Base-by-base conservation (phyloP, 2,888 invertebrate species). In the Lochmaea capreae region DNA sequence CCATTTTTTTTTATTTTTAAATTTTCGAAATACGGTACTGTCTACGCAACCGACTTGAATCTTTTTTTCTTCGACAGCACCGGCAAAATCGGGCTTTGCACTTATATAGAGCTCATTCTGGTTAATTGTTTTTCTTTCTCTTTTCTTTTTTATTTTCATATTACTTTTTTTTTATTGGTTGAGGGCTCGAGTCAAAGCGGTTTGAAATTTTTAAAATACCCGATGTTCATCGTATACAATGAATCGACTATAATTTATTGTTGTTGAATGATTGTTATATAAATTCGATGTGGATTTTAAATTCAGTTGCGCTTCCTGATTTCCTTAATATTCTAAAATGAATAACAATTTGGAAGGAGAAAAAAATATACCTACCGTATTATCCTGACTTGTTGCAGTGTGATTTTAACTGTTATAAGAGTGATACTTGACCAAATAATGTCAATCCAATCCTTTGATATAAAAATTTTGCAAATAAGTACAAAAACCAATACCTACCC, bases 81-180 rank as follows among this genome's bases (percentile, higher is more conserved):
- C 69, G 69, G 69, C 69, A 63, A 70, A 72, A 75, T 69, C 72
- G 72, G 70, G 67, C 71, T 72, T 66, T 74, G 74, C 71, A 74
- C 74, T 74, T 75, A 71, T 71, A 67, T 62, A 71, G 73, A 67
- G 71, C 65, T 75, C 72, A 59, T 65, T 70, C 68, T 59, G 70
- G 71, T 72, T 73, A 72, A 69, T 73, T 72, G 66, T 74, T 73
- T 73, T 76, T 72, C 62, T 66, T 57, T 42, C 12, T 63, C 39
- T 46, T 39, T 22, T 33, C 43, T 68, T 68, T 61, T 61, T 68
- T 61, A n/a, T n/a, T 69, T 52, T 49, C n/a, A 59, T 67, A 12
- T 49, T 49, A 49, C 12, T 59, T 59, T 59, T 22, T 59, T 33
- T 59, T 33, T 39, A n/a, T 26, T 14, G 59, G 33, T 33, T 33